Evolutionary conservation across 2,113 vertebrate species (phyloP).

Genomic region (Hydrochoerus hydrochaeris): DNA sequence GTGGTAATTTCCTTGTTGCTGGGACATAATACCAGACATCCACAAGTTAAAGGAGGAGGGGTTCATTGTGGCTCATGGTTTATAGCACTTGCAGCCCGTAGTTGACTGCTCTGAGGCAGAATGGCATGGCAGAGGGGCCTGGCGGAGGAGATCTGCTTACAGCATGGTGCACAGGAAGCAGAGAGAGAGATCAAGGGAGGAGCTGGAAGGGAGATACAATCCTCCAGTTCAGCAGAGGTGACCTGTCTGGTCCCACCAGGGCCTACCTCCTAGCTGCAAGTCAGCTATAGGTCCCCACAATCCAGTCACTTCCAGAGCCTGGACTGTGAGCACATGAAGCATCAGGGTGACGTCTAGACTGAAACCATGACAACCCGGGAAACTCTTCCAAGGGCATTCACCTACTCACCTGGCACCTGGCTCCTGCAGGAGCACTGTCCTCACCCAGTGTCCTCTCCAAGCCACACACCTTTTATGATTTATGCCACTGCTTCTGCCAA

Average conservation of each 20-base stretch:
- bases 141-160: background rate
- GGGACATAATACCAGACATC: background rate
- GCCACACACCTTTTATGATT: background rate
- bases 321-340: background rate
- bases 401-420: background rate
- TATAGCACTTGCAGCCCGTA: background rate
- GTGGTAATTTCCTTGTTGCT: background rate
- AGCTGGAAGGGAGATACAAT: background rate
- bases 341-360: background rate
- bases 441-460: background rate
- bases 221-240: background rate
- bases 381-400: background rate
- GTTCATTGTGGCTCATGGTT: background rate
- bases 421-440: background rate
- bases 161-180: background rate
- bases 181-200: background rate
- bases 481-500: background rate
- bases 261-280: background rate
- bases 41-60: background rate
- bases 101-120: background rate
- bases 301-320: background rate
- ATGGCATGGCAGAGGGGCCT: background rate
- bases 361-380: background rate
- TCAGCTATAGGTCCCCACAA: background rate
- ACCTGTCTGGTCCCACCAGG: background rate